Conservation (phyloP, 2,113 vertebrate genomes). For the Ranitomeya variabilis region DNA sequence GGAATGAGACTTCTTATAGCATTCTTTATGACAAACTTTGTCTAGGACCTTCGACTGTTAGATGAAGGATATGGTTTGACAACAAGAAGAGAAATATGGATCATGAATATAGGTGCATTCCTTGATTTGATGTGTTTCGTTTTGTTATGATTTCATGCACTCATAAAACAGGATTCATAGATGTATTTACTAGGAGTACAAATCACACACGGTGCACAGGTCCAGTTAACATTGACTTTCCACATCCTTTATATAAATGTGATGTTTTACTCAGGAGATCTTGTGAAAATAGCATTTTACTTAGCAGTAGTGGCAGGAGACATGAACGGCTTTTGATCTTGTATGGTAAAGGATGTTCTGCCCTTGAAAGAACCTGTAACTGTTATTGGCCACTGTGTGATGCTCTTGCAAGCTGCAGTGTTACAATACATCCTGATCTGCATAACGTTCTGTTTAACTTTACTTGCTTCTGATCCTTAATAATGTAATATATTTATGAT, state of each 20-base stretch:
- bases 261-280: slow-evolving; percentile 10
- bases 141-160: not conserved
- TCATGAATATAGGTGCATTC: not conserved
- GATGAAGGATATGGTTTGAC: too few relatives aligned
- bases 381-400: slow-evolving; percentile 28
- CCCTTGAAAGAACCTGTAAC: slow-evolving; percentile 32
- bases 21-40: too few relatives aligned
- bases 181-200: not conserved
- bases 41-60: too few relatives aligned
- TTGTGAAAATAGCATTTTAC: slow-evolving; percentile 26
- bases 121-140: not conserved
- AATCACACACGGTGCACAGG: not conserved
- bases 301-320: slow-evolving; percentile 22
- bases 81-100: too few relatives aligned
- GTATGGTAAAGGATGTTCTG: slow-evolving; percentile 28
- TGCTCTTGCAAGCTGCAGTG: slow-evolving; percentile 12
- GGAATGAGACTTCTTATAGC: too few relatives aligned
- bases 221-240: not conserved
- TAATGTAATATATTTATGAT: not conserved
- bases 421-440: slow-evolving; percentile 3
- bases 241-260: not conserved
- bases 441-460: not conserved
- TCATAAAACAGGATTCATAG: not conserved
- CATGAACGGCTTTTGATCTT: slow-evolving; percentile 9
- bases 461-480: not conserved